A percentile compares a stretch with the other conserved stretches of the same genome.
Evolutionary conservation across 2,113 vertebrate genomes (phyloP).

Genomic region (Phyllostomus hastatus): DNA sequence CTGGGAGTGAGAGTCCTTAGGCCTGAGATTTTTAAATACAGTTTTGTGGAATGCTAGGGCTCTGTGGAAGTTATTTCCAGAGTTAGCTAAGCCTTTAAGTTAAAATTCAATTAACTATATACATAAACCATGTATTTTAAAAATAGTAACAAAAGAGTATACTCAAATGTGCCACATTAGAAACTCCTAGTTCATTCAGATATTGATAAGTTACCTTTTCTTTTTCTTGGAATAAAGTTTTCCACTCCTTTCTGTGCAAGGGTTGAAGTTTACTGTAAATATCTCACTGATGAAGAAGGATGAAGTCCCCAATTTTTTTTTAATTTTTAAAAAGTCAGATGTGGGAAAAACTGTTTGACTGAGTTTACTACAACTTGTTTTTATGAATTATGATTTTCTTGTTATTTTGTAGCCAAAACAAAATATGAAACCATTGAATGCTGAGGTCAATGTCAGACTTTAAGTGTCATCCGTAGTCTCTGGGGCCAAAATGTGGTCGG

Average conservation of each 20-base stretch:
- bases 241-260: neutral
- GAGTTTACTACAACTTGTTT: neutral
- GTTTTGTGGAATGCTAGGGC: neutral
- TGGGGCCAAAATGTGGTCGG: neutral
- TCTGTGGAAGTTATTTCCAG: conserved; percentile 10
- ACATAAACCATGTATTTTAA: neutral
- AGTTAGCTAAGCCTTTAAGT: conserved; percentile 6
- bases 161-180: neutral
- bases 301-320: neutral
- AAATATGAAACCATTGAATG: neutral
- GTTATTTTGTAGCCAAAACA: neutral
- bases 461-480: neutral
- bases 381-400: conserved; percentile 5
- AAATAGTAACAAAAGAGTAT: neutral
- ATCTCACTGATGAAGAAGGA: neutral
- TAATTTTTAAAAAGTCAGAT: neutral
- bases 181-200: neutral
- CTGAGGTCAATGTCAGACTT: neutral
- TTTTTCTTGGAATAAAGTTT: neutral
- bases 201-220: neutral
- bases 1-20: conserved; percentile 9
- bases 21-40: neutral
- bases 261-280: neutral
- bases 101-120: conserved; percentile 37
- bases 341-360: neutral